Base-by-base conservation (phyloP, 1,140 invertebrate genomes). In the Brachionus manjavacas region DNA sequence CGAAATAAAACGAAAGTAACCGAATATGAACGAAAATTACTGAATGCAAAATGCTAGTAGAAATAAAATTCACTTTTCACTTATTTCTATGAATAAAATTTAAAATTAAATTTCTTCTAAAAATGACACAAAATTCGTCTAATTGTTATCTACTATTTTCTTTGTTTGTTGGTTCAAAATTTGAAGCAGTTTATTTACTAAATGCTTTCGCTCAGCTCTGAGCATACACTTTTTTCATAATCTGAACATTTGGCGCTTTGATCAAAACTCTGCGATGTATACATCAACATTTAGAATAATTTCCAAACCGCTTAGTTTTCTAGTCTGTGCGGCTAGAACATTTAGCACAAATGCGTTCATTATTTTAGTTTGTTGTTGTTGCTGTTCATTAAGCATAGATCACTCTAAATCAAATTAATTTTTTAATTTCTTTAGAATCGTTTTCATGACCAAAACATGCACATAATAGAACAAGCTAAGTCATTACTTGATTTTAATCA, bases 401-500 rank as follows among this genome's bases (percentile, higher is more conserved):
- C 12, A 25, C 35, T 31, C 11, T 11, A 68, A n/a, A 68, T n/a
- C 31, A 31, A 68, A 31, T 68, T 68, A 31, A 31, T 41, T 41
- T 20, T 41, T 41, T 31, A 28, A 28, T 43, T 39, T 41, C 43
- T 72, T 39, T 39, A 39, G 35, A 41, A 4, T 72, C 39, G 14
- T 72, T 72, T 72, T 72, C 16, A 72, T 72, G 28, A 72, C 68
- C 68, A 41, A 39, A 81, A 81, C 12, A 83, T 83, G 81, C 81
- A 83, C 35, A 68, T 83, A 46, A 68, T 83, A n/a, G 81, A 83
- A 70, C 81, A 83, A 55, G 81, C 81, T 6, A 68, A 72, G 52
- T 68, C 81, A 23, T 55, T 83, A 39, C 52, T 83, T 43, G 60
- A 83, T 83, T 83, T 83, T 60, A 68, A 83, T 83, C 60, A 68